Percentiles rank a stretch among this genome's conserved stretches.
These are phyloP conservation scores for Cyprinodon brontotheroides DNA, from an alignment of 2,113 vertebrate species.

Conservation along the genomic window DNA sequence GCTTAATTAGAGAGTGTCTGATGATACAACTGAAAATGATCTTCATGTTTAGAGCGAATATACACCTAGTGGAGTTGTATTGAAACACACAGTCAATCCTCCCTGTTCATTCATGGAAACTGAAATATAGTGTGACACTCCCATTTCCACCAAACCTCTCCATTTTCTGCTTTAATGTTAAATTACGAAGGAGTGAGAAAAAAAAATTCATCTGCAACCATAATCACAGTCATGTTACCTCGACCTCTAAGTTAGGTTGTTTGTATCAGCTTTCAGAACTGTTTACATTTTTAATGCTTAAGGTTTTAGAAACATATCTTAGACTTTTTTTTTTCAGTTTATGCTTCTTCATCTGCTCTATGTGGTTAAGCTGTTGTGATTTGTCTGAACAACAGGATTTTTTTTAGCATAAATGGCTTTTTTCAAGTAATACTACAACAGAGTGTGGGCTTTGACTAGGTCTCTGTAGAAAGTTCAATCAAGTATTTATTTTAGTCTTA, in stretches of 20 bases:
- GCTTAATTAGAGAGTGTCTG: constrained; percentile 62
- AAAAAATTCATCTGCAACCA: constrained; percentile 28
- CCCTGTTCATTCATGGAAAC: constrained; percentile 8
- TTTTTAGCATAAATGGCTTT: no score
- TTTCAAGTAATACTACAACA: no score
- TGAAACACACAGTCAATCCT: constrained; percentile 25
- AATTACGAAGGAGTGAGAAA: constrained; percentile 13
- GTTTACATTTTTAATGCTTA: background rate
- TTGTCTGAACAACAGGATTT: no score
- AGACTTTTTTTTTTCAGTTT: no score
- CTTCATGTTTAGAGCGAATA: constrained; percentile 8
- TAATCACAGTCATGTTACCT: background rate
- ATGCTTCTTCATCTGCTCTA: background rate
- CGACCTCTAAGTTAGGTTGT: no score
- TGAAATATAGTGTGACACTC: constrained; percentile 26
- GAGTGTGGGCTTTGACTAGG: background rate
- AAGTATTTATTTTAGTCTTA: background rate
- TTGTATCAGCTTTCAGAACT: background rate
- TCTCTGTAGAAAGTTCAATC: background rate
- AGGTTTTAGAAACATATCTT: no score
- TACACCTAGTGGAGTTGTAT: constrained; percentile 9
- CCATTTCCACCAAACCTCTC: constrained; percentile 23
- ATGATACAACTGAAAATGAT: constrained; percentile 39
- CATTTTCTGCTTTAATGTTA: constrained; percentile 24
- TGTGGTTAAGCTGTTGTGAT: no score